A percentile compares a stretch with the other conserved stretches of the same genome.
Evolutionary conservation across 2,888 invertebrate genomes (phyloP).

Genomic region (Lymantria dispar): DNA sequence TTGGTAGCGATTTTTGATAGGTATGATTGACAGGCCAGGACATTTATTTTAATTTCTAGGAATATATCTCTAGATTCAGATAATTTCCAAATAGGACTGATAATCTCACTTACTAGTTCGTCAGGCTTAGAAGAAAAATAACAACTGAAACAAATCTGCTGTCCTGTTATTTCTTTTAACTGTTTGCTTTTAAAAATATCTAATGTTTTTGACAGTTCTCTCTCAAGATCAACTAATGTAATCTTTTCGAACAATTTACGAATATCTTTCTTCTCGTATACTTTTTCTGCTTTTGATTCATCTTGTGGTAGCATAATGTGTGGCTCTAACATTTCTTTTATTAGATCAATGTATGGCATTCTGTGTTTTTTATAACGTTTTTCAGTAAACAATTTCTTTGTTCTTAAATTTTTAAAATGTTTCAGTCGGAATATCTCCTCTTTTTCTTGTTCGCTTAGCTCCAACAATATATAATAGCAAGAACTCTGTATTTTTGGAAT

Average conservation of each 20-base stretch:
- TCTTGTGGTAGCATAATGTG: background rate
- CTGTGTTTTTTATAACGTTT: background rate
- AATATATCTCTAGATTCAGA: background rate
- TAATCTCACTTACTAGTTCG: background rate
- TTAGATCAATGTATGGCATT: background rate
- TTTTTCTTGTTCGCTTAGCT: conserved; percentile 34
- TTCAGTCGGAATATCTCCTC: conserved; percentile 47
- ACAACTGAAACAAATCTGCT: conserved; percentile 8
- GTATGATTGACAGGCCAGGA: conserved; percentile 5
- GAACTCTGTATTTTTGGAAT: conserved; percentile 37
- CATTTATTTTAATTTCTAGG: conserved; percentile 3
- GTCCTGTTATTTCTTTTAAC: background rate
- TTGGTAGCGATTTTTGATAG: conserved; percentile 12
- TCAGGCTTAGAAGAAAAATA: background rate
- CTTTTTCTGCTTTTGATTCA: background rate
- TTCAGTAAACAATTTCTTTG: conserved; percentile 1
- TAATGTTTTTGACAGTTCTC: background rate
- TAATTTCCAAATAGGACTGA: conserved; percentile 12
- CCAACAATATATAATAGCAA: conserved; percentile 35
- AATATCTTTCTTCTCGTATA: background rate
- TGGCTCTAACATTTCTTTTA: background rate
- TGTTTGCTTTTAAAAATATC: background rate
- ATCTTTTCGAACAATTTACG: background rate
- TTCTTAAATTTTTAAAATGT: conserved; percentile 40
- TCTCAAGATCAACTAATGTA: background rate